Evolutionary conservation across 2,797 vertebrate genomes (phyloP).

Genomic region (Periophthalmus magnuspinnatus): DNA sequence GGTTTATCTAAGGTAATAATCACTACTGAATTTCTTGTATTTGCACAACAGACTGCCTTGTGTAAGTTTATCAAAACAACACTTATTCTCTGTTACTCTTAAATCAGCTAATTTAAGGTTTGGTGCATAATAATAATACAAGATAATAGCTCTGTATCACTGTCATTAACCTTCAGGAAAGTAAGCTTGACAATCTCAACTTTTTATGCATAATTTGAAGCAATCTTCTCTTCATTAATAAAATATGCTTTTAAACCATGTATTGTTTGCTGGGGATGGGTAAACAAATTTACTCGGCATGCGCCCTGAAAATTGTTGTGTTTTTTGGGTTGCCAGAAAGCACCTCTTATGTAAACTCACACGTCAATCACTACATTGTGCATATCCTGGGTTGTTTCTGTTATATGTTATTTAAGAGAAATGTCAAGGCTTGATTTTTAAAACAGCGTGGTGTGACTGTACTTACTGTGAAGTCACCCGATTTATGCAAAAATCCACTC

Average conservation of each 20-base stretch:
- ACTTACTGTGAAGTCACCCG: constrained; percentile 38
- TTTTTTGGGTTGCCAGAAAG: neutral
- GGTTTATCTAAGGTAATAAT: constrained; percentile 1
- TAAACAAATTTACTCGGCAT: neutral
- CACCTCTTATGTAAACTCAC: neutral
- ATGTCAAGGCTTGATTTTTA: constrained; percentile 6
- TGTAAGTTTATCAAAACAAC: constrained; percentile 21
- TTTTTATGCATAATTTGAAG: constrained; percentile 28
- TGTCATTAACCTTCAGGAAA: constrained; percentile 7
- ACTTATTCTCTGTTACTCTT: constrained; percentile 9
- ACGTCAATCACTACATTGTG: neutral
- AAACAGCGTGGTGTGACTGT: constrained; percentile 32
- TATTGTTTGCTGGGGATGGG: neutral
- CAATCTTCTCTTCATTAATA: constrained; percentile 29
- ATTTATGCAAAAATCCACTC: constrained; percentile 54
- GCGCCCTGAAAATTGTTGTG: neutral
- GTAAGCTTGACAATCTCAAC: constrained; percentile 50
- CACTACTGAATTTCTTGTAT: too few species aligned
- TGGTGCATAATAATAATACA: constrained; percentile 4
- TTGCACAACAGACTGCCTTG: constrained; percentile 12
- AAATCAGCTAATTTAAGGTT: constrained; percentile 14
- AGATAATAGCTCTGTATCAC: constrained; percentile 10
- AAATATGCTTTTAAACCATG: constrained; percentile 34
- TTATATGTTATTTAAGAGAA: constrained; percentile 10
- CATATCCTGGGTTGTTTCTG: neutral